Percentiles rank a stretch among this genome's conserved stretches.
phyloP scores from a whole-genome alignment of 1,140 invertebrate species.

The Araneus ventricosus region DNA sequence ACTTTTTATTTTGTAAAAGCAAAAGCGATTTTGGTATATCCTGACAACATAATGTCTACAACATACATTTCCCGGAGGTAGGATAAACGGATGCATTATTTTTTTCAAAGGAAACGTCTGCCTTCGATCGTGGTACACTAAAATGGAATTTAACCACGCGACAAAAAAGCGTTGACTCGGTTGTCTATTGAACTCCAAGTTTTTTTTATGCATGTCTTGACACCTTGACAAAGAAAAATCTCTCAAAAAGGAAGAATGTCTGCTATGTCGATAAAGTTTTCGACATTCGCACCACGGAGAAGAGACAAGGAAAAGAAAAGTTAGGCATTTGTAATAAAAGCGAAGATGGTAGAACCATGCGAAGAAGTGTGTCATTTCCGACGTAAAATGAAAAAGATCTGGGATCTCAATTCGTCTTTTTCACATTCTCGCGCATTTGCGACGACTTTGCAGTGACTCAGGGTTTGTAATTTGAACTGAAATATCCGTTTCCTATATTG shows the following conservation, averaged over 20 bases:
- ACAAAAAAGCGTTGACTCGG: neutral
- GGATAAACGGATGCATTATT: neutral
- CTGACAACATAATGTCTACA: neutral
- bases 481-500: neutral
- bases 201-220: conserved; percentile 9
- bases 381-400: neutral
- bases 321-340: conserved; percentile 17
- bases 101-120: neutral
- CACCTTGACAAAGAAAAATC: conserved; percentile 30
- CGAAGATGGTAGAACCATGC: neutral
- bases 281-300: neutral
- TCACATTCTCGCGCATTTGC: neutral
- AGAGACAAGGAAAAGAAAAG: neutral
- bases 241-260: neutral
- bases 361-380: neutral
- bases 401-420: neutral
- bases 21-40: neutral
- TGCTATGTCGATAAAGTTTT: conserved; percentile 4
- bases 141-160: conserved; percentile 8
- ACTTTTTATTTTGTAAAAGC: neutral
- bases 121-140: neutral
- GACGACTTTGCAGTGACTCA: neutral
- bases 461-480: conserved; percentile 10
- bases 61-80: neutral
- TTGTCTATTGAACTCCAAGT: neutral